These are phyloP conservation scores for Hylaeus volcanicus DNA, from an alignment of 1,140 invertebrate genomes.

Conservation along the genomic window DNA sequence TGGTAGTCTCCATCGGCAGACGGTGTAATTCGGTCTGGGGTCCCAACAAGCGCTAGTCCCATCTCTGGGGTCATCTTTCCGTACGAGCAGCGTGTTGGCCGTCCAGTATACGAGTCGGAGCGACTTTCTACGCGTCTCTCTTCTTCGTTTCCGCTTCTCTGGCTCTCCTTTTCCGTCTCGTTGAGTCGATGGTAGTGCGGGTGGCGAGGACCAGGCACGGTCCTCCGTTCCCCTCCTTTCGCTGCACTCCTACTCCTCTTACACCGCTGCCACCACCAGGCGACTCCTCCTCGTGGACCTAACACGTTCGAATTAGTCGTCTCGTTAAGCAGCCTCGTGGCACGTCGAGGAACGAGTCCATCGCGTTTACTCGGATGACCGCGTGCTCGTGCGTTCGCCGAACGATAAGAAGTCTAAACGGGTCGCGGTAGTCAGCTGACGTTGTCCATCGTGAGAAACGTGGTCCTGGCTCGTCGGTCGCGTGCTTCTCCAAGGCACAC, in stretches of 20 bases:
- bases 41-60: constrained; percentile 65
- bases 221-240: constrained; percentile 36
- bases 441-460: neutral
- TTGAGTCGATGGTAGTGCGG: constrained; percentile 62
- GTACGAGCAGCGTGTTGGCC: constrained; percentile 54
- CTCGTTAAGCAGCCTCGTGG: constrained; percentile 72
- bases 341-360: constrained; percentile 44
- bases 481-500: neutral
- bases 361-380: constrained; percentile 44
- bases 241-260: constrained; percentile 45
- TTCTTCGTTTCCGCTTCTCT: constrained; percentile 3
- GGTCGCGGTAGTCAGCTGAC: neutral
- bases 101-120: constrained; percentile 56
- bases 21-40: constrained; percentile 65
- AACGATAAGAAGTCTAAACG: constrained; percentile 12
- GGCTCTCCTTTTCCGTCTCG: constrained; percentile 28
- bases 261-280: constrained; percentile 38
- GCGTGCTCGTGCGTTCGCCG: constrained; percentile 7
- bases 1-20: neutral
- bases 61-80: constrained; percentile 76
- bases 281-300: constrained; percentile 60
- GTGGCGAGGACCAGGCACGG: constrained; percentile 62
- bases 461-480: neutral
- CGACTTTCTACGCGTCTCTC: constrained; percentile 30
- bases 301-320: constrained; percentile 77